Evolutionary conservation across 2,888 invertebrate genomes (phyloP), one percentile per base, ranked within the genome.

Genomic region (Sarcophaga rosellei): DNA sequence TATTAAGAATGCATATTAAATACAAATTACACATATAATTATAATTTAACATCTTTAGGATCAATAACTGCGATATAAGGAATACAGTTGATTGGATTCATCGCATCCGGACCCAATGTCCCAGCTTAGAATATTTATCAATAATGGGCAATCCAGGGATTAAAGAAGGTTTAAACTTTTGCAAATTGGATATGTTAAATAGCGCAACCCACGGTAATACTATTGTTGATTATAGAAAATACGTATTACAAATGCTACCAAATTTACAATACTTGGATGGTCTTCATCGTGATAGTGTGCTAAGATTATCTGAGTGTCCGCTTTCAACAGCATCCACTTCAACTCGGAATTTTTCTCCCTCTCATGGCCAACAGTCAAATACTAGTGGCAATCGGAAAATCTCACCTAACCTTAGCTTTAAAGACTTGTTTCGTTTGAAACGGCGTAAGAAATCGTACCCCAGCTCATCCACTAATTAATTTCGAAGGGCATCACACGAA

Each of bases 131-230:
- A 89, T 96, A 96, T 91, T 93, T 98, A 0, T 97, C 97, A 20
- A 94, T 92, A 35, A 92, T 98, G 97, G 97, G 97, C 23, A 98
- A 98, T 93, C 95, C 95, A 0, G 97, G 96, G 0, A 90, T 89
- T 6, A 97, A 97, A 0, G 96, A 96, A 88, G 96, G 95, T 1
- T 90, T 90, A 25, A 90, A 88, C 20, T 86, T 84, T 70, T 84
- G 83, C 17, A 83, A 75, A 45, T 61, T 88, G 21, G 84, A 87
- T 44, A 62, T 82, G 63, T 59, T 80, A n/a, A 73, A 45, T 21
- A 47, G 72, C 21, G 47, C 61, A 90, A 94, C 96, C 80, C 35
- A 35, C 35, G 35, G 35, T 53, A 53, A 15, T 15, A 20, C 74
- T 25, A n/a, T 72, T 6, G 81, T 88, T 23, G 89, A 90, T 59